Base-by-base conservation (phyloP, 2,113 vertebrate species). In the Entosphenus tridentatus region DNA sequence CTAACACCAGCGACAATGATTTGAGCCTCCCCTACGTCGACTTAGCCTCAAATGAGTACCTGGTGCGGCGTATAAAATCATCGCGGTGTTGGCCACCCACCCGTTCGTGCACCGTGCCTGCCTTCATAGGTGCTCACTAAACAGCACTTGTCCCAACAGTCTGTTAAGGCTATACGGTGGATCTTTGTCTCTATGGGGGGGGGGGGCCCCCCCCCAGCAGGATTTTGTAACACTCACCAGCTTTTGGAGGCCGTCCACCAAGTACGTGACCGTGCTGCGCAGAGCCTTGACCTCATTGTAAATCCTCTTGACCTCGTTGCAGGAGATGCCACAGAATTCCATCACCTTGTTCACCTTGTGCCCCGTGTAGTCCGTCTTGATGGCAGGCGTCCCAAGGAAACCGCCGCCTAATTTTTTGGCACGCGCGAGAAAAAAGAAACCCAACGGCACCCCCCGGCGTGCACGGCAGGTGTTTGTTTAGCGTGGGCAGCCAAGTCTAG, bases 331-430 rank as follows among this genome's bases (percentile, higher is more conserved):
- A 14, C 93, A 98, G 73, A 93, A 81, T 65, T 84, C 81, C 71
- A 87, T 84, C 68, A 85, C 77, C 73, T 88, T 89, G 82, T 96
- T 96, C 70, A 85, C 78, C 81, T 95, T 96, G 78, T 95, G 90
- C 70, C 89, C 88, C 1, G 83, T 86, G 74, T 85, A 96, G 73
- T 93, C 84, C 2, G 84, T 92, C 70, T 89, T 85, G 74, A 96
- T 95, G 71, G 90, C 89, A 10, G 89, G 87, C 70, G 87, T 75
- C 1, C 86, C 82, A 11, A 79, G 83, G 69, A 85, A 77, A 57
- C 80, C 72, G 74, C 80, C 80, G 78, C 76, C 14, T 67, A 75
- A 68, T 16, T 14, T 10, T 11, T 11, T 67, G 2, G 57, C 13
- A 14, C 67, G 56, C 54, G 16, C 21, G 67, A 70, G 7, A 56